Conservation (phyloP, 2,113 vertebrate species). For the Atrichornis clamosus region DNA sequence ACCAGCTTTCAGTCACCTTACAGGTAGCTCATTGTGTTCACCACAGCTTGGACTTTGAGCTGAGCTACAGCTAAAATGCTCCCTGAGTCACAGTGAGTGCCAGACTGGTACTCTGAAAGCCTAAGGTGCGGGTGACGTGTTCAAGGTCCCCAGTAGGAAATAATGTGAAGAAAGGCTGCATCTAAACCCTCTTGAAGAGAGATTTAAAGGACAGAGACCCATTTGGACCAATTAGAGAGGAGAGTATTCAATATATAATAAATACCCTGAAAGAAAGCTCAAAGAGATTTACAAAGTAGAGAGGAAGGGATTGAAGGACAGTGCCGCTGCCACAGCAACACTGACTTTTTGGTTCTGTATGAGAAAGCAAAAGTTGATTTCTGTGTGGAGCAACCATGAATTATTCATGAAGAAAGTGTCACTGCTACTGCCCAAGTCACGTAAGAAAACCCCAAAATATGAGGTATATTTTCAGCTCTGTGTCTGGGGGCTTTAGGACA, state of each 20-base stretch:
- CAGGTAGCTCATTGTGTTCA: background rate
- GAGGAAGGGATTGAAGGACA: background rate
- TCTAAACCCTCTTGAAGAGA: background rate
- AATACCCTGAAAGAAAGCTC: background rate
- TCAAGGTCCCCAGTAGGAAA: background rate
- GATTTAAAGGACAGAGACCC: background rate
- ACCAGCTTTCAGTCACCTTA: background rate
- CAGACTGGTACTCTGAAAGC: background rate
- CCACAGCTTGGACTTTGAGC: background rate
- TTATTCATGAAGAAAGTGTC: background rate
- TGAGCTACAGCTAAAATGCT: background rate
- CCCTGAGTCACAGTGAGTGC: background rate
- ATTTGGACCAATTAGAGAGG: background rate
- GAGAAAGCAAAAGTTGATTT: background rate
- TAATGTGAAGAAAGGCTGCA: background rate
- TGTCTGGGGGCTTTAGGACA: background rate
- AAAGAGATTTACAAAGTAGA: background rate
- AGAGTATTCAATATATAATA: background rate
- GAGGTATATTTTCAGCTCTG: background rate
- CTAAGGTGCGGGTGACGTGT: background rate
- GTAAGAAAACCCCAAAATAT: background rate
- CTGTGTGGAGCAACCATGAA: background rate
- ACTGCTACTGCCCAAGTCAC: background rate
- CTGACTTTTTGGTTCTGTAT: background rate
- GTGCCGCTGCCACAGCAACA: background rate